Base-by-base conservation (phyloP, 2,888 invertebrate genomes). In the Callosobruchus maculatus region DNA sequence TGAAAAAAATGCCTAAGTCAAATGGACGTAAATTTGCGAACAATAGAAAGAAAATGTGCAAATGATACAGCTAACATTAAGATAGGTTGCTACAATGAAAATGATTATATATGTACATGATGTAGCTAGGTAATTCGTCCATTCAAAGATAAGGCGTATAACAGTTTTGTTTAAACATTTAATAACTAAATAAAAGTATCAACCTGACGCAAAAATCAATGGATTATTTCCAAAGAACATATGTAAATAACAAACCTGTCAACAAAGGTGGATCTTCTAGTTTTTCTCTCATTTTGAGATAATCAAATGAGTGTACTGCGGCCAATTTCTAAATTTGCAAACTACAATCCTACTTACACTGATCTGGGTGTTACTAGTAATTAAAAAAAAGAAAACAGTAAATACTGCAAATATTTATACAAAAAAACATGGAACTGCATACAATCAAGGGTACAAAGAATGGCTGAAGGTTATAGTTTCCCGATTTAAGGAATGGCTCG, bases 61-160 rank as follows among this genome's bases (percentile, higher is more conserved):
- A 78, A 81, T 80, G 80, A 80, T 79, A 82, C 80, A 80, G 79
- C 80, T 81, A 82, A 80, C 80, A 82, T 81, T 83, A 83, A 83
- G 82, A 81, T 83, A 83, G 84, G 83, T 83, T 78, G 84, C 84
- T 85, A 84, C 84, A 84, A 83, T 80, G 82, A 83, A 71, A 84
- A 83, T 84, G 83, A 83, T 82, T 83, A 81, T 83, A 84, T 86
- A 86, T 86, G 79, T 86, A 86, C 86, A 86, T 81, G 80, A 80
- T 83, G 84, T 83, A 85, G 84, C 84, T 82, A 80, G 82, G 82
- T 85, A 86, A 84, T 85, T 83, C 85, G 85, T 87, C 85, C 86
- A 86, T 86, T 78, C 76, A 83, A 83, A 81, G 82, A 80, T 68
- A 68, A 21, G 68, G 68, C 68, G 21, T 22, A 68, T 22, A 68